Base-by-base conservation (phyloP, 2,888 invertebrate genomes). In the Drosophila birchii region DNA sequence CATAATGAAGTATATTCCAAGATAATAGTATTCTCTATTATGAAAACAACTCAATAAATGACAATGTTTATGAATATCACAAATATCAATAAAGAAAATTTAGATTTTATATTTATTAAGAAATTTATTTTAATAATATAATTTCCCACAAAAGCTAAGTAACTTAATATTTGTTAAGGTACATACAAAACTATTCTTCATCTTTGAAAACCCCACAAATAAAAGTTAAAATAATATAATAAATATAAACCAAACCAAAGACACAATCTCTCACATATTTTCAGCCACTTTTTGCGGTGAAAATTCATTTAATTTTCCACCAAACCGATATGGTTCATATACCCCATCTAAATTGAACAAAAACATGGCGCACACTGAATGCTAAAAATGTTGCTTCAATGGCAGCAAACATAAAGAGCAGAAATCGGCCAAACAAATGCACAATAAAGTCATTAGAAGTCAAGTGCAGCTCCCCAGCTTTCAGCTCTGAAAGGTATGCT, bases 401-500 rank as follows among this genome's bases (percentile, higher is more conserved):
- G 59, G 41, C 58, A 60, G 58, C 26, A 36, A 53, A 62, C 51
- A 68, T 45, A 58, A 45, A 43, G 14, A 38, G 45, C 57, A 57
- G 58, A 69, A 67, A 60, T 44, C 34, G 36, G 54, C 47, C 51
- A 41, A 49, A 56, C 64, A 73, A 72, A 54, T 53, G 49, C 34
- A n/a, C 66, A 83, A 74, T 56, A 58, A 68, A 86, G 59, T 80
- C 68, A 74, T 80, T 81, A 64, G 76, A 80, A 72, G 67, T 81
- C 87, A 79, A 86, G 72, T 63, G 64, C 64, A 55, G 45, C 55
- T 20, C 44, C 14, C 32, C 32, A 20, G 45, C 45, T 16, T 4
- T 2, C n/a, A 11, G 47, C 55, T 23, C 58, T 53, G 41, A 43
- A 69, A 76, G 43, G 58, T 62, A 56, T 70, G 71, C 71, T 64